Conservation (phyloP, 2,888 invertebrate species). For the Plagodis dolabraria region DNA sequence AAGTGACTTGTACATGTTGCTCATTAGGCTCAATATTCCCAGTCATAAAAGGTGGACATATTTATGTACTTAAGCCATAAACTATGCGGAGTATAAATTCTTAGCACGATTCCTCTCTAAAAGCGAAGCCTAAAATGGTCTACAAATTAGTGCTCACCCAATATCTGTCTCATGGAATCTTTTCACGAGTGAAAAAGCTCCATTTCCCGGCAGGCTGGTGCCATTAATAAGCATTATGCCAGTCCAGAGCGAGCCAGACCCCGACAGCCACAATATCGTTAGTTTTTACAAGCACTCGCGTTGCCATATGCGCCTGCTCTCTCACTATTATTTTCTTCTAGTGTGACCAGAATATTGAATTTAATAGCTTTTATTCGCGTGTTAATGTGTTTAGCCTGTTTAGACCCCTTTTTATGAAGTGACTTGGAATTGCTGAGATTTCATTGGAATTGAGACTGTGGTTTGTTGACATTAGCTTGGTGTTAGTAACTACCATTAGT, state of each 20-base stretch:
- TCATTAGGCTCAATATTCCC: too few relatives aligned
- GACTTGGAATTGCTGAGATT: too few relatives aligned
- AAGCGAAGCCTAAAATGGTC: constrained; percentile 16
- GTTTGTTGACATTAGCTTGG: too few relatives aligned
- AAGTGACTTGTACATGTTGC: too few relatives aligned
- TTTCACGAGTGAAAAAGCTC: constrained; percentile 16
- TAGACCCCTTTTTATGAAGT: constrained; percentile 5
- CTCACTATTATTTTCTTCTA: constrained; percentile 21
- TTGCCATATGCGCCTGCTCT: constrained; percentile 29
- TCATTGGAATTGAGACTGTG: too few relatives aligned
- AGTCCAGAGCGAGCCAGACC: constrained; percentile 20
- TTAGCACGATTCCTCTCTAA: background rate
- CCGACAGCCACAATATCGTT: constrained; percentile 33
- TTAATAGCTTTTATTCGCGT: constrained; percentile 27
- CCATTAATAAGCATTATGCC: constrained; percentile 35
- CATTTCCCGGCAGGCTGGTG: constrained; percentile 8
- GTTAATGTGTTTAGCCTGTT: constrained; percentile 21
- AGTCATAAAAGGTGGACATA: too few relatives aligned
- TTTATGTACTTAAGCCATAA: too few relatives aligned
- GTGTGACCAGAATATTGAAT: constrained; percentile 27
- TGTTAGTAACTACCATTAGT: too few relatives aligned
- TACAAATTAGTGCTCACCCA: constrained; percentile 23
- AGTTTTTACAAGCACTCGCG: constrained; percentile 37
- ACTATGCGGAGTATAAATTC: background rate
- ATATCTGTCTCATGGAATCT: constrained; percentile 23